Evolutionary conservation across 92 coral and sea anemone species (phyloP).

Genomic region (Umimayanthus kanabou): DNA sequence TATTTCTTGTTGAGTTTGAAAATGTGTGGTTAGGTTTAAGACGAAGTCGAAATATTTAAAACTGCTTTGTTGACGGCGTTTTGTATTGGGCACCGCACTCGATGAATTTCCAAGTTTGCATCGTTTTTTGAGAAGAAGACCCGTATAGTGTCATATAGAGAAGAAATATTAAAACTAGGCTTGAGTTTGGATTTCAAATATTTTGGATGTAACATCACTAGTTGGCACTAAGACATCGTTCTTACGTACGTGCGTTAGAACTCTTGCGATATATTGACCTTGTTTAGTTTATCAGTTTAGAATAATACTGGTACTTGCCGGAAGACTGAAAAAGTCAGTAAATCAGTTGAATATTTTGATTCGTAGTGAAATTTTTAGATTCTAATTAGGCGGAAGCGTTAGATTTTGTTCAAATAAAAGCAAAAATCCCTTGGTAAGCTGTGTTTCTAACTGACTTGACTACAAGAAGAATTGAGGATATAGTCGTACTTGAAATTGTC

Average conservation of each 20-base stretch:
- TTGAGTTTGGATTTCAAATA: neutral
- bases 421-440: neutral
- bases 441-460: neutral
- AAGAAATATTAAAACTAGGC: neutral
- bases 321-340: neutral
- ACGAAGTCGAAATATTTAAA: neutral
- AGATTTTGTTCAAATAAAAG: neutral
- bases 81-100: neutral
- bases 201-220: neutral
- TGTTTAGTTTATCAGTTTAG: neutral
- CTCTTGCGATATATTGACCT: neutral
- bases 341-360: neutral
- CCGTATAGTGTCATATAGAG: neutral
- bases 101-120: neutral
- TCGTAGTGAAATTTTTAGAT: neutral
- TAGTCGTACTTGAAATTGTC: no score
- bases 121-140: neutral
- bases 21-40: neutral
- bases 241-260: neutral
- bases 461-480: no score
- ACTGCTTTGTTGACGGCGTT: neutral
- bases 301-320: no score
- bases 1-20: neutral
- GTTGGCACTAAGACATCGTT: neutral
- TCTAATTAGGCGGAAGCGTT: neutral